Percentiles rank a stretch among this genome's conserved stretches.
These are phyloP conservation scores for Drosophila rubida DNA, from an alignment of 2,888 invertebrate genomes.

Conservation along the genomic window DNA sequence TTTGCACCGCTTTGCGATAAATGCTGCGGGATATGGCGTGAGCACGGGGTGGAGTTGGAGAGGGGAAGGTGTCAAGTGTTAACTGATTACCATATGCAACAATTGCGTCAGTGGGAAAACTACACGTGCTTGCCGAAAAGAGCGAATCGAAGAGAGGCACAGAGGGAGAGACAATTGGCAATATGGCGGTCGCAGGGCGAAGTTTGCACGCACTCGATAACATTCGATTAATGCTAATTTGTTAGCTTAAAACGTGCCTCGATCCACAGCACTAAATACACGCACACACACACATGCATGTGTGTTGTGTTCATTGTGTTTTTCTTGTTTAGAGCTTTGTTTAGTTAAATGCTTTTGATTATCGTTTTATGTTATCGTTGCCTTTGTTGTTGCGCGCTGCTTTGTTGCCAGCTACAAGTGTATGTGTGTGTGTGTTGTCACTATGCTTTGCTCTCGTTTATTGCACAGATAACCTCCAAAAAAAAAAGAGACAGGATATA, in stretches of 20 bases:
- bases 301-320: not conserved
- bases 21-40: no score
- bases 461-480: slow-evolving; percentile 6
- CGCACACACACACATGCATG: not conserved
- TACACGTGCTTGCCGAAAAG: not conserved
- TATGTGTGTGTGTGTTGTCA: slow-evolving; percentile 13
- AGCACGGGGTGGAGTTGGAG: not conserved
- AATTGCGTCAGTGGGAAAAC: not conserved
- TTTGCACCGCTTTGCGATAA: not conserved
- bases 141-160: not conserved
- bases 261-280: not conserved
- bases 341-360: slow-evolving; percentile 41
- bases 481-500: not conserved
- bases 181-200: not conserved
- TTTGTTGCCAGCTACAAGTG: not conserved
- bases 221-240: slow-evolving; percentile 8
- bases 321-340: slow-evolving; percentile 36
- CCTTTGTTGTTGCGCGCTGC: slow-evolving; percentile 42
- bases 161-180: not conserved
- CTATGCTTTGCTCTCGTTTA: slow-evolving; percentile 3
- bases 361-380: slow-evolving; percentile 39
- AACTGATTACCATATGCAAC: not conserved
- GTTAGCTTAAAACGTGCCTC: slow-evolving; percentile 15
- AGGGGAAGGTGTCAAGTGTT: not conserved
- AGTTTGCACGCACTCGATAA: not conserved